Conservation (phyloP, 2,888 invertebrate species). For the Silvanus unidentatus region DNA sequence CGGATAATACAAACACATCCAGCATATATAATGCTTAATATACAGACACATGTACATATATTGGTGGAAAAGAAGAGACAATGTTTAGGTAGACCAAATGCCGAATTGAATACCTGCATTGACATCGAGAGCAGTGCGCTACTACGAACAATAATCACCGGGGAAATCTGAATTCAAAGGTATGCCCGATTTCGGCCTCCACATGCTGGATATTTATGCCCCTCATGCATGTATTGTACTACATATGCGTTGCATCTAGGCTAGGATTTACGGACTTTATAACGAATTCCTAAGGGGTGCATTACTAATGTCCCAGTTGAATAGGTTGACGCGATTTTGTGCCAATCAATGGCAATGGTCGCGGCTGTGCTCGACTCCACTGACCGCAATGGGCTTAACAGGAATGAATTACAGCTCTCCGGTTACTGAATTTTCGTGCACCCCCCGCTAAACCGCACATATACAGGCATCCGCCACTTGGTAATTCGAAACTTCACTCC, state of each 20-base stretch:
- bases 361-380: slow-evolving; percentile 24
- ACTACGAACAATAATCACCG: slow-evolving; percentile 28
- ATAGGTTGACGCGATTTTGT: slow-evolving; percentile 43
- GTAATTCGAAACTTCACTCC: slow-evolving; percentile 1
- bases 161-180: slow-evolving; percentile 29
- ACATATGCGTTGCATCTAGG: slow-evolving; percentile 5
- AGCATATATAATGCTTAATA: slow-evolving; percentile 1
- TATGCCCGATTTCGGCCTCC: slow-evolving; percentile 18
- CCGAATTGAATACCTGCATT: background rate
- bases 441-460: slow-evolving; percentile 1
- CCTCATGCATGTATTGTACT: slow-evolving; percentile 8
- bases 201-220: slow-evolving; percentile 18
- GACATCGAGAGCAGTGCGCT: background rate
- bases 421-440: slow-evolving; percentile 3
- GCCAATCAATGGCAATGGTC: slow-evolving; percentile 43
- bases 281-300: slow-evolving; percentile 39
- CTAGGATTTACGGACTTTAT: slow-evolving; percentile 36
- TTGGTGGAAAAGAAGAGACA: background rate
- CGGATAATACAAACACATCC: slow-evolving; percentile 5
- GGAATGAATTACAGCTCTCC: slow-evolving; percentile 39
- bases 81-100: background rate
- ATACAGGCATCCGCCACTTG: background rate
- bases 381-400: slow-evolving; percentile 35
- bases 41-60: background rate
- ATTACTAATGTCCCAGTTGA: slow-evolving; percentile 44